phyloP scores from a whole-genome alignment of 2,888 invertebrate species.

The Epistrophella euchroma region DNA sequence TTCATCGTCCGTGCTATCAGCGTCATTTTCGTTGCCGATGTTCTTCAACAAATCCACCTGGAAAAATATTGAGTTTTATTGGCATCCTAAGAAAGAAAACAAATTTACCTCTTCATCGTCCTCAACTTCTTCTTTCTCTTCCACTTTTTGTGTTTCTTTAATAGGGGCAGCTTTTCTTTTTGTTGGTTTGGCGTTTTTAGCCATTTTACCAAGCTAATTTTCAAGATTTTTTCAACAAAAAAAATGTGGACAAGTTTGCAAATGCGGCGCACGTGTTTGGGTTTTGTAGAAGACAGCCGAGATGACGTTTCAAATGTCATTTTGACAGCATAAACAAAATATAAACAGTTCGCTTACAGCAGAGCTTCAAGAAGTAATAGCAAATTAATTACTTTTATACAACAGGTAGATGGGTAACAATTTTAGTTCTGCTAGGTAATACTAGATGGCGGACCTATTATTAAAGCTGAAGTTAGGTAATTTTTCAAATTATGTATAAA shows the following conservation, averaged over 20 bases:
- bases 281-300: background rate
- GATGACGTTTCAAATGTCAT: constrained; percentile 50
- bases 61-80: constrained; percentile 28
- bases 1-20: constrained; percentile 84
- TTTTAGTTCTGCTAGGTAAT: background rate
- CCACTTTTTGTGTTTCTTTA: background rate
- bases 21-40: constrained; percentile 81
- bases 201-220: constrained; percentile 38
- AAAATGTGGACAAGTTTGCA: constrained; percentile 27
- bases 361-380: background rate
- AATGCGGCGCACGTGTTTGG: constrained; percentile 62
- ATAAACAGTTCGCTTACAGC: background rate
- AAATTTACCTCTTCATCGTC: constrained; percentile 44
- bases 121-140: constrained; percentile 38
- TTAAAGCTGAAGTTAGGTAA: background rate
- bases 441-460: constrained; percentile 18
- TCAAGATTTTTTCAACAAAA: background rate
- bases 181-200: constrained; percentile 61
- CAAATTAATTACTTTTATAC: background rate
- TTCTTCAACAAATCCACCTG: constrained; percentile 80
- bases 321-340: constrained; percentile 51
- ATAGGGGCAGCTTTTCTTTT: constrained; percentile 73
- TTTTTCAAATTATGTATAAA: no score
- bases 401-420: background rate
- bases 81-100: background rate